A percentile compares a stretch with the other conserved stretches of the same genome.
Conservation (phyloP, 1,140 invertebrate species). For the Venturia canescens region DNA sequence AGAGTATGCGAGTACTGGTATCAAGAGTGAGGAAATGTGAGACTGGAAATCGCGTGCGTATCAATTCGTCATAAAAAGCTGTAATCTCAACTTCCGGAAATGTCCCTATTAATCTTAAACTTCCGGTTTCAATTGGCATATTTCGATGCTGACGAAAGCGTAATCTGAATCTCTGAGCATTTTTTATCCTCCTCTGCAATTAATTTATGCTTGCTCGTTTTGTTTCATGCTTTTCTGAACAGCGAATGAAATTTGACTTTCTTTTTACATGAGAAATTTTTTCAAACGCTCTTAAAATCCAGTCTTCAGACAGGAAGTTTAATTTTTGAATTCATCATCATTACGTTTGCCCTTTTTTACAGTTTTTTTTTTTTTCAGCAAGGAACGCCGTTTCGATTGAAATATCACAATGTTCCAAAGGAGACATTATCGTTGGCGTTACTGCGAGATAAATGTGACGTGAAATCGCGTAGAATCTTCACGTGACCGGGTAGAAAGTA, state of each 20-base stretch:
- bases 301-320: neutral
- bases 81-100: neutral
- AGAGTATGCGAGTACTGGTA: neutral
- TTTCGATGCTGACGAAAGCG: too few species aligned
- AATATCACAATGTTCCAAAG: neutral
- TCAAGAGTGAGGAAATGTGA: neutral
- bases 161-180: too few species aligned
- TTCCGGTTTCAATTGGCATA: too few species aligned
- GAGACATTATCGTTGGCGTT: neutral
- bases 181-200: too few species aligned
- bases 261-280: too few species aligned
- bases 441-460: constrained; percentile 21
- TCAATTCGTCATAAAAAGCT: neutral
- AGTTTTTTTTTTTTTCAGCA: too few species aligned
- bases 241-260: too few species aligned
- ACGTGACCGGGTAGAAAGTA: constrained; percentile 31
- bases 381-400: neutral
- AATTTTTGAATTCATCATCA: too few species aligned
- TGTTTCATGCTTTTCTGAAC: too few species aligned
- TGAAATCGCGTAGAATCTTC: constrained; percentile 26
- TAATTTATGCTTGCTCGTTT: too few species aligned
- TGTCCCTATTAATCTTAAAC: too few species aligned
- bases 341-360: neutral
- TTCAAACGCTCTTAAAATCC: neutral
- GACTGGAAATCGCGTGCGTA: neutral